Conservation (phyloP, 2,888 invertebrate genomes). For the Cartodere bifasciata region DNA sequence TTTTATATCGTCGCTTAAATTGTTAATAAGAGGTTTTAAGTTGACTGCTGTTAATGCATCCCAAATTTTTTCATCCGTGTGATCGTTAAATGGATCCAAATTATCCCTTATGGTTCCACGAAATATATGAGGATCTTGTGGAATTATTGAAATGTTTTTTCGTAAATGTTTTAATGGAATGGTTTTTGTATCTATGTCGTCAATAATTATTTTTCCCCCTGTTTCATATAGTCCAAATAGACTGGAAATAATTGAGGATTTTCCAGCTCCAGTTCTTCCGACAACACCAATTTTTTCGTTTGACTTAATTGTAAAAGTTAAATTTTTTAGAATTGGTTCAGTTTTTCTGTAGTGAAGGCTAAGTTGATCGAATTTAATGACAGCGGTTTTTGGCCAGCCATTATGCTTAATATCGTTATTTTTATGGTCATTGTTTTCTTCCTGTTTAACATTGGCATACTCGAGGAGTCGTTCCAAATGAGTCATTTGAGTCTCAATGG, state of each 20-base stretch:
- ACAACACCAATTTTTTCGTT: constrained; percentile 45
- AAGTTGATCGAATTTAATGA: constrained; percentile 51
- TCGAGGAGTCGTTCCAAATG: constrained; percentile 64
- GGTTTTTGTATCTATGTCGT: constrained; percentile 34
- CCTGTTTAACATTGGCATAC: constrained; percentile 33
- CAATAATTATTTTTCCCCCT: constrained; percentile 43
- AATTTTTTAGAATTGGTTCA: constrained; percentile 39
- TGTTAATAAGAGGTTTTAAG: constrained; percentile 6
- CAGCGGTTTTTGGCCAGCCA: constrained; percentile 59
- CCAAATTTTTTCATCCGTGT: constrained; percentile 8
- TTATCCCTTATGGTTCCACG: constrained; percentile 8
- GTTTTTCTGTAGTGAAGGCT: constrained; percentile 45
- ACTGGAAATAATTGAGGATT: constrained; percentile 50
- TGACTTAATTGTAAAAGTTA: constrained; percentile 34
- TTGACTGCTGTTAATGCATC: constrained; percentile 6
- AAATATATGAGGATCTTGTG: constrained; percentile 11
- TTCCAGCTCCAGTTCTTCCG: constrained; percentile 60
- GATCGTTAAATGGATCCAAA: constrained; percentile 6
- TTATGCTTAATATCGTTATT: constrained; percentile 41
- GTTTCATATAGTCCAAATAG: constrained; percentile 44
- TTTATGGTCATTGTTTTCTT: constrained; percentile 31
- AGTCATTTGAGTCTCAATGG: constrained; percentile 64
- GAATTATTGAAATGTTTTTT: constrained; percentile 9
- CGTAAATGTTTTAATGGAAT: constrained; percentile 8
- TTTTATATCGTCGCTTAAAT: constrained; percentile 6